These are phyloP conservation scores for Himantopus leucocephalus DNA, from an alignment of 2,113 vertebrate species.

Conservation along the genomic window DNA sequence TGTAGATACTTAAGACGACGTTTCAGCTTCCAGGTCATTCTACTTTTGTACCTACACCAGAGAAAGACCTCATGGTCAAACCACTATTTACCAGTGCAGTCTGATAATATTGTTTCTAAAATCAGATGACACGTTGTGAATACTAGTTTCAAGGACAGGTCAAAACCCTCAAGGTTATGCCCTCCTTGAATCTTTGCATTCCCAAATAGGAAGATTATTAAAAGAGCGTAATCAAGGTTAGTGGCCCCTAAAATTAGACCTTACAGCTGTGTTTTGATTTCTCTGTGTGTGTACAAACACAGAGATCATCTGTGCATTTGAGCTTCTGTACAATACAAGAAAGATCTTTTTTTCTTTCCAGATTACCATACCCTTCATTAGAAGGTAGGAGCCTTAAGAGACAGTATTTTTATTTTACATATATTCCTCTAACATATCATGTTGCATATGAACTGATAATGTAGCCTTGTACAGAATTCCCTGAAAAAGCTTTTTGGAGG, in stretches of 20 bases:
- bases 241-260: constrained; percentile 27
- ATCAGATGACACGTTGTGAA: neutral
- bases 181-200: neutral
- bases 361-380: neutral
- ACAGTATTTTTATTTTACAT: neutral
- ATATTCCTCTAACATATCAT: neutral
- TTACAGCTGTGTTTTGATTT: constrained; percentile 45
- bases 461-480: neutral
- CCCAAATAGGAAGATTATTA: neutral
- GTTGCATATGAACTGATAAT: neutral
- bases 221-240: constrained; percentile 3
- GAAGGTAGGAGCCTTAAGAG: neutral
- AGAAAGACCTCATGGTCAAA: neutral
- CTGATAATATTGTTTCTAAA: constrained; percentile 14
- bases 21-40: neutral
- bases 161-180: neutral
- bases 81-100: neutral
- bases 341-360: neutral
- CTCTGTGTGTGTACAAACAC: neutral
- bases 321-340: neutral
- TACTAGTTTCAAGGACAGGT: neutral
- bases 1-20: neutral
- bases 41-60: neutral
- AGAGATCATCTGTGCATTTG: neutral
- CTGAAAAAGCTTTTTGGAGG: neutral